These are phyloP conservation scores for Lampris incognitus DNA, from an alignment of 2,113 vertebrate species.

Conservation along the genomic window DNA sequence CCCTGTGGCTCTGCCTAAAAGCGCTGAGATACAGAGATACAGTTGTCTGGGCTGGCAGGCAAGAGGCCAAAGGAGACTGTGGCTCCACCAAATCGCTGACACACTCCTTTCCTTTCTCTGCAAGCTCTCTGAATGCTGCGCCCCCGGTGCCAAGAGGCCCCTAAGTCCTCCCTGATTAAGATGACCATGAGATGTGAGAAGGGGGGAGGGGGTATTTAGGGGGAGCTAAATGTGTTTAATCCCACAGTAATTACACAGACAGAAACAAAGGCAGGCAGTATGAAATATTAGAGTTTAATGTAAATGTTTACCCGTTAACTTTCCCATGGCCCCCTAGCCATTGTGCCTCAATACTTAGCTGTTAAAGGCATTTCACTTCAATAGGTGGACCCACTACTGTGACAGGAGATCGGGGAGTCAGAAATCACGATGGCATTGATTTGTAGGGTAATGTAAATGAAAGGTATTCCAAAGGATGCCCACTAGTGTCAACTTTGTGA, in stretches of 20 bases:
- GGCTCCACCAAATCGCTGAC: slow-evolving; percentile 67
- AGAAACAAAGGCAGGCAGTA: slow-evolving; percentile 39
- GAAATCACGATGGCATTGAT: neutral
- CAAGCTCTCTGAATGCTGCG: slow-evolving; percentile 52
- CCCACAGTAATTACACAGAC: slow-evolving; percentile 60
- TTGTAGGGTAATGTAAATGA: slow-evolving; percentile 6
- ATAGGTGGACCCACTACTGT: neutral
- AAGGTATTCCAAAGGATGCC: neutral
- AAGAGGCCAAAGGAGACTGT: slow-evolving; percentile 52
- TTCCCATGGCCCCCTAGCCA: slow-evolving; percentile 64
- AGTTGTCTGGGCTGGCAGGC: slow-evolving; percentile 43
- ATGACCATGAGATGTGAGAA: slow-evolving; percentile 23
- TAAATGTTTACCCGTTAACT: slow-evolving; percentile 55
- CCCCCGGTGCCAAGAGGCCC: slow-evolving; percentile 41
- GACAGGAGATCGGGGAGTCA: neutral
- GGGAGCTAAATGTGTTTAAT: slow-evolving; percentile 57
- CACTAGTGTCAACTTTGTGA: neutral
- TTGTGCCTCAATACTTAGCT: slow-evolving; percentile 24
- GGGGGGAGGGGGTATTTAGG: slow-evolving; percentile 4
- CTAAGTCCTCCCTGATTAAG: slow-evolving; percentile 54
- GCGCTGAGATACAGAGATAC: slow-evolving; percentile 26
- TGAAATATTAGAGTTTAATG: slow-evolving; percentile 54
- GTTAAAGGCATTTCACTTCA: neutral
- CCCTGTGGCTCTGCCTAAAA: slow-evolving; percentile 45
- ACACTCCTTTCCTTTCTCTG: slow-evolving; percentile 73